These are phyloP conservation scores for Micoletzkya japonica DNA, from an alignment of 2,888 invertebrate genomes.

Conservation along the genomic window DNA sequence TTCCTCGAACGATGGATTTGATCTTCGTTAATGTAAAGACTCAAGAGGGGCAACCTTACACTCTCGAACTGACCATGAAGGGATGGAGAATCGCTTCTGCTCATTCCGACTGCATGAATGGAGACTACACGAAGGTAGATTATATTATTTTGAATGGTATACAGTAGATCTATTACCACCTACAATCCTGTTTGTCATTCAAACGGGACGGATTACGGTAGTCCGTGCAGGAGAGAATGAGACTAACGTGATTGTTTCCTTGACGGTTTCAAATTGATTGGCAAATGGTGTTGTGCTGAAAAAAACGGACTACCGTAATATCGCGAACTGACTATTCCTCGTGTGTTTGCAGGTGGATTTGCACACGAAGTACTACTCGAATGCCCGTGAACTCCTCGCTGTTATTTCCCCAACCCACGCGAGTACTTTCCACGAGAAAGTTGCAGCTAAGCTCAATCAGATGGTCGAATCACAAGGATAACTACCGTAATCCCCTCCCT, in stretches of 20 bases:
- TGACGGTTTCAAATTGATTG: too few species aligned
- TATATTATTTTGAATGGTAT: too few species aligned
- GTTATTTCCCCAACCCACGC: conserved; percentile 72
- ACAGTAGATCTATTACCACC: too few species aligned
- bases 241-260: too few species aligned
- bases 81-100: conserved; percentile 60
- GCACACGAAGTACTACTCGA: conserved; percentile 74
- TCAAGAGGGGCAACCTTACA: conserved; percentile 70
- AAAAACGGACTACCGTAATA: too few species aligned
- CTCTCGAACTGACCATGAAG: conserved; percentile 75
- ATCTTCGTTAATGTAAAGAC: conserved; percentile 80
- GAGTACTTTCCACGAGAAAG: conserved; percentile 52
- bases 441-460: conserved; percentile 48
- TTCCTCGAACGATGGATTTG: conserved; percentile 71
- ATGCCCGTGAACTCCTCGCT: conserved; percentile 80
- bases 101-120: conserved; percentile 62
- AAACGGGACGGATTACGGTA: too few species aligned
- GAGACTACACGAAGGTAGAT: conserved; percentile 57
- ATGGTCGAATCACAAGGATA: conserved; percentile 9
- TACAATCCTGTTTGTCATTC: too few species aligned
- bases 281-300: too few species aligned
- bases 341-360: conserved; percentile 51
- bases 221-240: too few species aligned
- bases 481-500: not conserved
- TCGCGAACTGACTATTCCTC: too few species aligned